These are phyloP conservation scores for Ceratina australensis DNA, from an alignment of 1,140 invertebrate genomes.

Conservation along the genomic window DNA sequence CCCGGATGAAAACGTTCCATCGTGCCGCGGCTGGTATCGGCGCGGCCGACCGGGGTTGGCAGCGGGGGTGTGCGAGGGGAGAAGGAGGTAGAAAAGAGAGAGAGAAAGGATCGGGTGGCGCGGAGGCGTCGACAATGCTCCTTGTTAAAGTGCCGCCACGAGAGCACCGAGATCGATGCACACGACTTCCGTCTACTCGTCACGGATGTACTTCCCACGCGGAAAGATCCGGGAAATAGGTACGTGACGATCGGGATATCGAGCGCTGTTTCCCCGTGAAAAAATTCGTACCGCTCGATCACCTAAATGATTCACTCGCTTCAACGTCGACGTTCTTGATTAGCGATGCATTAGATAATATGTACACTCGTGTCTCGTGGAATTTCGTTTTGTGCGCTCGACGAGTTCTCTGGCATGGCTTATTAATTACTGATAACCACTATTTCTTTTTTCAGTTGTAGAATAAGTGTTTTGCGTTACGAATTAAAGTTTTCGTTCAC, in stretches of 20 bases:
- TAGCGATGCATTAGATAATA: neutral
- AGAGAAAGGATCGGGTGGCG: neutral
- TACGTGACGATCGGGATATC: slow-evolving; percentile 30
- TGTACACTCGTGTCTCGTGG: neutral
- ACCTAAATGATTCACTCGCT: neutral
- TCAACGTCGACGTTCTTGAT: too few relatives aligned
- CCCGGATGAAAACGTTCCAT: slow-evolving; percentile 49
- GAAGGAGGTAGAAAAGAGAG: neutral
- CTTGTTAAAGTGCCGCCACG: slow-evolving; percentile 47
- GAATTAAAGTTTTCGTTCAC: too few relatives aligned
- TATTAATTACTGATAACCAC: too few relatives aligned
- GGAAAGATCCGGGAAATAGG: slow-evolving; percentile 14
- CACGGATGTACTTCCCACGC: slow-evolving; percentile 8
- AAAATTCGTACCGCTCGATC: too few relatives aligned
- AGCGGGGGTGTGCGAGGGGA: neutral
- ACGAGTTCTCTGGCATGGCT: too few relatives aligned
- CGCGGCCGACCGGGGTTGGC: neutral
- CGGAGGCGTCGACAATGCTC: slow-evolving; percentile 51
- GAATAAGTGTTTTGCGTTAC: too few relatives aligned
- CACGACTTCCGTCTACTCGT: slow-evolving; percentile 28
- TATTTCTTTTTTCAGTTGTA: too few relatives aligned
- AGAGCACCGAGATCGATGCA: slow-evolving; percentile 52
- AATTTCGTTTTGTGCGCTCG: neutral
- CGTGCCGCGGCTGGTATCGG: neutral
- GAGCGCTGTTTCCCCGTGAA: neutral